Percentiles rank a stretch among this genome's conserved stretches.
Conservation (phyloP, 2,113 vertebrate genomes). For the human (Homo sapiens) region GRCh38 chr6:13358501-13359000, state of each 20-base stretch:
- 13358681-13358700: constrained; percentile 26
- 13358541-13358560: background rate
- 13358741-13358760: too few species aligned
- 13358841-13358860: background rate
- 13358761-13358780: background rate
- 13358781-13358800: background rate
- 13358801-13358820: background rate
- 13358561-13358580: background rate
- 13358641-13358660: background rate
- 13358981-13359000: background rate
- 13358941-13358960: background rate
- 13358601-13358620: background rate
- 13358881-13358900: background rate
- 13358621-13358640: background rate
- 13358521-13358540: background rate
- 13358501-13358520: constrained; percentile 13
- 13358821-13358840: background rate
- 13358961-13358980: accelerated
- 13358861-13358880: background rate
- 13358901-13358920: background rate
- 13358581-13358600: background rate
- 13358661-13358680: background rate
- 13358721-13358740: background rate
- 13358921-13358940: background rate
- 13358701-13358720: background rate